Base-by-base conservation (phyloP, 2,888 invertebrate genomes). In the Parnassius glacialis region DNA sequence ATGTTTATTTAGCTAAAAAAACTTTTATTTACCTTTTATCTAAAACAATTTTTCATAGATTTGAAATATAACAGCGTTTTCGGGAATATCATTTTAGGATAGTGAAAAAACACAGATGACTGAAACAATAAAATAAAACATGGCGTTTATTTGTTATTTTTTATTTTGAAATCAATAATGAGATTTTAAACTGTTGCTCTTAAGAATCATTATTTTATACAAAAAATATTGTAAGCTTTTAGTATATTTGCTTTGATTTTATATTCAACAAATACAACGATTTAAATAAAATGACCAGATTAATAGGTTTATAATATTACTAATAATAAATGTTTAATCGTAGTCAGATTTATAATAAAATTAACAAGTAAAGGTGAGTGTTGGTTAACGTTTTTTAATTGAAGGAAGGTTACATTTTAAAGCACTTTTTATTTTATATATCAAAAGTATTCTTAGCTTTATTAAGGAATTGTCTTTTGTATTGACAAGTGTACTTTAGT, bases 281-380 rank as follows among this genome's bases (percentile, higher is more conserved):
- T 90, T 89, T 90, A 89, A 90, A 90, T 88, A 85, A 90, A 90
- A 90, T 91, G 90, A 91, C 91, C 91, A 91, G 91, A 91, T 91
- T 91, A 91, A 89, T 90, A 87, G 83, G 84, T 89, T 86, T 83
- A 86, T 78, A 83, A 81, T 74, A 73, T 67, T 79, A 85, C 86
- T 90, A 85, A 87, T 85, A 85, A 87, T 85, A 86, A 68, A 81
- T 83, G 83, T 86, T 87, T 87, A 88, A 84, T 81, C 76, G 78
- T 82, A 85, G 89, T 89, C 88, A 87, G 83, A 83, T 84, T 86
- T 89, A 87, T 83, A 84, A 83, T 84, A 83, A 88, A 83, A 84
- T 82, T 88, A 90, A 89, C 84, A 89, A 84, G 83, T 87, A 87
- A 79, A 80, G 87, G 88, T 90, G 88, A 90, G 89, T 88, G 86